Conservation (phyloP, 2,888 invertebrate species). For the Merodon equestris region DNA sequence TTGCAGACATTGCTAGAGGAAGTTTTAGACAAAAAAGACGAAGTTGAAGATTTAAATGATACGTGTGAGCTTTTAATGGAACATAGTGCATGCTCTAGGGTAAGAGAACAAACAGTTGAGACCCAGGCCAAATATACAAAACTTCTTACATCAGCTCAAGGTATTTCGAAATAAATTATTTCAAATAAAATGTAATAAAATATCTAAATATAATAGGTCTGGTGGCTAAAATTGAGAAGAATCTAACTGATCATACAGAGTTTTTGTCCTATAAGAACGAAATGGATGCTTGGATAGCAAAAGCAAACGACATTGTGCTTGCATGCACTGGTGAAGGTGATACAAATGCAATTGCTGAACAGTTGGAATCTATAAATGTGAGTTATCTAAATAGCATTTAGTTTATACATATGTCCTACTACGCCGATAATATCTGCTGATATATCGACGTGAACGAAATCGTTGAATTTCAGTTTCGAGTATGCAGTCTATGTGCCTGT, state of each 20-base stretch:
- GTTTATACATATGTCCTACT: too few relatives aligned
- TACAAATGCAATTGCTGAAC: slow-evolving; percentile 86
- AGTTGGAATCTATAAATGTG: slow-evolving; percentile 88
- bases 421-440: too few relatives aligned
- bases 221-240: slow-evolving; percentile 92
- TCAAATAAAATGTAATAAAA: too few relatives aligned
- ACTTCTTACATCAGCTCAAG: slow-evolving; percentile 88
- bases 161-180: slow-evolving; percentile 75
- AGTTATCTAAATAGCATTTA: too few relatives aligned
- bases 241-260: slow-evolving; percentile 93
- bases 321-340: slow-evolving; percentile 91
- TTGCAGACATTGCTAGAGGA: slow-evolving; percentile 84
- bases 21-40: slow-evolving; percentile 86
- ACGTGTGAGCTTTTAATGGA: slow-evolving; percentile 93
- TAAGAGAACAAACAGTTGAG: slow-evolving; percentile 91
- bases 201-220: slow-evolving; percentile 81
- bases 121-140: slow-evolving; percentile 90
- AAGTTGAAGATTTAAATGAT: slow-evolving; percentile 91
- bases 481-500: too few relatives aligned
- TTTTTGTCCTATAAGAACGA: slow-evolving; percentile 92
- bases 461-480: too few relatives aligned
- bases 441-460: too few relatives aligned
- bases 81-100: slow-evolving; percentile 90
- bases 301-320: slow-evolving; percentile 89
- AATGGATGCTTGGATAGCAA: slow-evolving; percentile 90